A percentile compares a stretch with the other conserved stretches of the same genome.
Conservation (phyloP, 2,113 vertebrate species). For the Syngnathus floridae region DNA sequence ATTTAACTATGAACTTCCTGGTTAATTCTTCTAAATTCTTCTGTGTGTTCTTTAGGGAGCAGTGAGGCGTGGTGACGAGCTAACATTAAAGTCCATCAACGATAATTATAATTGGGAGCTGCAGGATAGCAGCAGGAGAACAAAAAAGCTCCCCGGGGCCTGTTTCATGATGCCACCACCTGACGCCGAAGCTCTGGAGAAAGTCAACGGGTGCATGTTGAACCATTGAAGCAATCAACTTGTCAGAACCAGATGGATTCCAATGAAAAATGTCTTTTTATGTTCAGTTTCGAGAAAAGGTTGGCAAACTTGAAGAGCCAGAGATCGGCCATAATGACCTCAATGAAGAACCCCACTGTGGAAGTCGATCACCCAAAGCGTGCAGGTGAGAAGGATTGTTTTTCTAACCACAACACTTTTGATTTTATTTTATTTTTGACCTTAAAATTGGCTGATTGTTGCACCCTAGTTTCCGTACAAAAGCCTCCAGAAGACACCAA, state of each 20-base stretch:
- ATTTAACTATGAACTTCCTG: too few species aligned
- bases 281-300: constrained; percentile 75
- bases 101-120: constrained; percentile 80
- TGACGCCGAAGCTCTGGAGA: constrained; percentile 73
- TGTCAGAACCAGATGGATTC: background rate
- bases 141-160: constrained; percentile 73
- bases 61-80: constrained; percentile 74
- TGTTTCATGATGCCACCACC: constrained; percentile 85
- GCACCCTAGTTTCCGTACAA: constrained; percentile 33
- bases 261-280: constrained; percentile 15
- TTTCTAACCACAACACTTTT: background rate
- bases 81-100: constrained; percentile 75
- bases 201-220: constrained; percentile 70
- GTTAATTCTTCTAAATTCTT: background rate
- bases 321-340: constrained; percentile 54
- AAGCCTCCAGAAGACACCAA: constrained; percentile 62
- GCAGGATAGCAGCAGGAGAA: constrained; percentile 60
- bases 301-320: constrained; percentile 73
- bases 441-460: background rate
- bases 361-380: constrained; percentile 59
- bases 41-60: constrained; percentile 61
- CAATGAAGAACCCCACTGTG: constrained; percentile 57
- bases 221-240: too few species aligned
- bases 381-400: constrained; percentile 50
- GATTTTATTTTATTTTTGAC: background rate